phyloP scores from a whole-genome alignment of 1,140 invertebrate genomes.

The Drosophila nigrodunni region DNA sequence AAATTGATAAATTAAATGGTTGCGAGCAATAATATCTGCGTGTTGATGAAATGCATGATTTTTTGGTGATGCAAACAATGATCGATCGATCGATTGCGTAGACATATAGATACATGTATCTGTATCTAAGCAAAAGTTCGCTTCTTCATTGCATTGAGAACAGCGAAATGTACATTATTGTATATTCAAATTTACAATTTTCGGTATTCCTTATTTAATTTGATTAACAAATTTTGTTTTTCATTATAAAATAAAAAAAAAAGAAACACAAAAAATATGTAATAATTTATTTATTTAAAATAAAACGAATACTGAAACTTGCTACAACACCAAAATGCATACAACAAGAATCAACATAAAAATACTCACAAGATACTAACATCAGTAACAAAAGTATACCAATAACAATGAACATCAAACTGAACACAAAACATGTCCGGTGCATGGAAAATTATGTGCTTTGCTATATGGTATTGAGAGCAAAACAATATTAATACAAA shows the following conservation, averaged over 20 bases:
- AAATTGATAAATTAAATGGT: conserved; percentile 75
- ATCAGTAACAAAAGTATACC: conserved; percentile 45
- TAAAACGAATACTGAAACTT: conserved; percentile 63
- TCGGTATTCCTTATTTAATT: conserved; percentile 52
- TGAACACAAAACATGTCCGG: conserved; percentile 73
- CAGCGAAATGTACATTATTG: conserved; percentile 59
- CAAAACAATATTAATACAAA: conserved; percentile 46
- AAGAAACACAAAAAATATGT: not conserved
- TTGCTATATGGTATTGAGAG: conserved; percentile 56
- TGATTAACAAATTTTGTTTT: not conserved
- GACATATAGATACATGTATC: not conserved
- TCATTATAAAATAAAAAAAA: conserved; percentile 1
- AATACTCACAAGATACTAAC: conserved; percentile 34
- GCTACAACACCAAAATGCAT: conserved; percentile 63
- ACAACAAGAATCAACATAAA: conserved; percentile 55
- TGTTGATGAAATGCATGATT: conserved; percentile 84
- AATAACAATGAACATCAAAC: conserved; percentile 79
- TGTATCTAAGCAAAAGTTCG: conserved; percentile 64
- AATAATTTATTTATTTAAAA: conserved; percentile 22
- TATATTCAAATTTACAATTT: conserved; percentile 59
- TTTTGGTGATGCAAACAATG: conserved; percentile 83
- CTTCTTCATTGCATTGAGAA: conserved; percentile 79
- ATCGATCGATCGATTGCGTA: conserved; percentile 80
- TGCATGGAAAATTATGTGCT: conserved; percentile 76
- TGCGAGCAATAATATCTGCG: conserved; percentile 85